Percentiles rank a stretch among this genome's conserved stretches.
Conservation (phyloP, 2,113 vertebrate genomes). For the Lamprologus speciosus region DNA sequence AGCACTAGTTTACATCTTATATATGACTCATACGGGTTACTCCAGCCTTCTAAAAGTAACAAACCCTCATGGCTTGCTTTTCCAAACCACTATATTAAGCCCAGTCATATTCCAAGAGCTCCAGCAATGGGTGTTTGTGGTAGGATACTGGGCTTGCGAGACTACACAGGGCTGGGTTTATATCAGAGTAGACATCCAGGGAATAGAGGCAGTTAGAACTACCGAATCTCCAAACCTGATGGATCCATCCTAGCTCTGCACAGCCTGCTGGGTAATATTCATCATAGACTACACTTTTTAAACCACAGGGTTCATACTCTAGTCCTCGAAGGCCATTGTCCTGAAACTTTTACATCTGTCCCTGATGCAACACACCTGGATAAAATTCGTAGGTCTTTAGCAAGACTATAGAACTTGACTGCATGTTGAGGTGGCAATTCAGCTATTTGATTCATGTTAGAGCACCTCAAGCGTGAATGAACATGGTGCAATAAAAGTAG, state of each 20-base stretch:
- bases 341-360: background rate
- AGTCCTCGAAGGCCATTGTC: background rate
- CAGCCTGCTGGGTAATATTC: background rate
- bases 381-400: background rate
- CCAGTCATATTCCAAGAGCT: background rate
- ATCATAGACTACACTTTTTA: background rate
- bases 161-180: background rate
- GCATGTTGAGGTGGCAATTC: background rate
- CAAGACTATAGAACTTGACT: background rate
- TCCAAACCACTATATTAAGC: background rate
- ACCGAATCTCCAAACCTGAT: background rate
- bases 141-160: background rate
- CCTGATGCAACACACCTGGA: background rate
- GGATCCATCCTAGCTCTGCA: background rate
- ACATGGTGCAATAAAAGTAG: rapidly evolving
- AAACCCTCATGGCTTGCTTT: background rate
- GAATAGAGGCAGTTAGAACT: background rate
- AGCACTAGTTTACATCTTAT: background rate
- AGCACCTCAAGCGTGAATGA: background rate
- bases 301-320: background rate
- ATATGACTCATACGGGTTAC: background rate
- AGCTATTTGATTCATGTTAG: background rate
- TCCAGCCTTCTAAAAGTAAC: background rate
- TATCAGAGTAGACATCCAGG: background rate
- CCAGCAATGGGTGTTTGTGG: rapidly evolving